Base-by-base conservation (phyloP, 2,797 vertebrate genomes). In the Semotilus atromaculatus region DNA sequence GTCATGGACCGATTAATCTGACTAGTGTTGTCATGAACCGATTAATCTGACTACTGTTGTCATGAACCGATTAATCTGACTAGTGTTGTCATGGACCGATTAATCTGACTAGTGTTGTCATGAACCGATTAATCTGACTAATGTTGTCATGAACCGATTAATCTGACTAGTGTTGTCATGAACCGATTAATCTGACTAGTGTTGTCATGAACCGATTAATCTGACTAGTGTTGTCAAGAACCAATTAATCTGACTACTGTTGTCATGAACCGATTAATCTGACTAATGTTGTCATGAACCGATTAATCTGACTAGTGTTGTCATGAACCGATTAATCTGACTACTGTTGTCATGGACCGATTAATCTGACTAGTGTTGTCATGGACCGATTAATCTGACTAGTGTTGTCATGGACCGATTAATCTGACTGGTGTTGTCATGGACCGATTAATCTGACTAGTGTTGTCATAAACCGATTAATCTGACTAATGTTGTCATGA, bases 151-250 rank as follows among this genome's bases (percentile, higher is more conserved):
- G 0, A 9, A 9, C 3, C 3, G 3, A 23, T 55, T 23, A 55
- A 55, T 23, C 3, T 55, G 7, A 8, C 51, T 0, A 9, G 1
- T 23, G 21, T 4, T 23, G 7, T 0, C 8, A 4, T 10, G 0
- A 4, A 4, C 1, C 3, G 7, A 3, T 23, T 9, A n/a, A 58
- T 58, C 3, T 58, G 1, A n/a, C 23, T 58, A n/a, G 8, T 58
- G 9, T n/a, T n/a, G 3, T 6, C 9, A 1, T n/a, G 3, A 0
- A 4, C 0, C 0, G 23, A n/a, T n/a, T n/a, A 58, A 58, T 58
- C 53, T 58, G 1, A 10, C 53, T n/a, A 10, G 3, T n/a, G 8
- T 58, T 58, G 21, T 10, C 3, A 4, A 0, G 0, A 10, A 23
- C 0, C 1, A 0, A 10, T 23, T 10, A 23, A 55, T 55, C 8